Evolutionary conservation across 2,113 vertebrate species (phyloP).

Genomic region (Clupea harengus): DNA sequence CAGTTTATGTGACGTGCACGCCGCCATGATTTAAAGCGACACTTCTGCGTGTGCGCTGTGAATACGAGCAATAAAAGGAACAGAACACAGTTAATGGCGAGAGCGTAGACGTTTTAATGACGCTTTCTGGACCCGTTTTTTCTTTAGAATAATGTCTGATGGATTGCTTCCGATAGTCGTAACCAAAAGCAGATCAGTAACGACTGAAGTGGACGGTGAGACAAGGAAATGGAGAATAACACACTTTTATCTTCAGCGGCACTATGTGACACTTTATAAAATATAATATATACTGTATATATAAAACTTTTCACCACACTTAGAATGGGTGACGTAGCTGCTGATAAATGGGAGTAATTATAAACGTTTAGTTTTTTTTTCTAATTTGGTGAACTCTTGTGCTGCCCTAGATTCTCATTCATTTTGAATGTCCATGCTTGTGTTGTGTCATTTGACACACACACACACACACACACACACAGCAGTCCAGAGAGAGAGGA

Average conservation of each 20-base stretch:
- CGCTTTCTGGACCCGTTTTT: neutral
- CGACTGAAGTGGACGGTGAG: neutral
- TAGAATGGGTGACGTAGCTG: neutral
- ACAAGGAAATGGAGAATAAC: neutral
- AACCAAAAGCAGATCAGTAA: neutral
- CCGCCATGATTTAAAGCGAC: neutral
- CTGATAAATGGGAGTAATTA: conserved; percentile 9
- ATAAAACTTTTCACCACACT: neutral
- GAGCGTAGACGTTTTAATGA: neutral
- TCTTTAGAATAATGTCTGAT: conserved; percentile 5
- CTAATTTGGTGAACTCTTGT: neutral
- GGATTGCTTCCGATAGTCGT: neutral
- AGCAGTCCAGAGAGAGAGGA: no score
- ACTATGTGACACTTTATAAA: neutral
- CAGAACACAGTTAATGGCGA: neutral
- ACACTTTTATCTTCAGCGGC: neutral
- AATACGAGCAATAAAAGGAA: neutral
- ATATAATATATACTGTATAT: no score
- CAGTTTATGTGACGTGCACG: neutral
- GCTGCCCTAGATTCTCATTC: neutral
- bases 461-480: no score
- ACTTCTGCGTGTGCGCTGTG: neutral
- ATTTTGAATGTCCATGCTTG: conserved; percentile 5
- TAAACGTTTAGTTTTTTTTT: neutral
- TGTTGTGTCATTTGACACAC: neutral